Evolutionary conservation across 2,888 invertebrate genomes (phyloP).

Genomic region (Drosophila fungiperda): DNA sequence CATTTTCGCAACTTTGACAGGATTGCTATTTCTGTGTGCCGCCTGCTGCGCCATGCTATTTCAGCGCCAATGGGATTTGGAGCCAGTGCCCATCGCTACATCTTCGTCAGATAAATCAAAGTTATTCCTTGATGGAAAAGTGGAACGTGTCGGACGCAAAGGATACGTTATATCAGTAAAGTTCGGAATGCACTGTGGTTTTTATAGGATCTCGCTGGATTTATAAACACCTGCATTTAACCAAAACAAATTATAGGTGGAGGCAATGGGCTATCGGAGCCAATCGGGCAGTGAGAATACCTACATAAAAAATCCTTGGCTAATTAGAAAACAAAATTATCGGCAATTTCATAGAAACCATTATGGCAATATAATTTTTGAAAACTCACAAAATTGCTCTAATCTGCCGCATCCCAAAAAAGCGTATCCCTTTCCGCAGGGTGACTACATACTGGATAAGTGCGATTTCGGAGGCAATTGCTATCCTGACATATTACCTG

Average conservation of each 20-base stretch:
- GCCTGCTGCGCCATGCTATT: neutral
- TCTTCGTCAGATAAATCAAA: conserved; percentile 26
- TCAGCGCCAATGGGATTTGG: conserved; percentile 38
- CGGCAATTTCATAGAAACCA: too few relatives aligned
- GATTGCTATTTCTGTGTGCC: neutral
- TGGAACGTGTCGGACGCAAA: conserved; percentile 30
- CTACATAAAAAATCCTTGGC: conserved; percentile 28
- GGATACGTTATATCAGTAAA: conserved; percentile 4
- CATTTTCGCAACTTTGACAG: neutral
- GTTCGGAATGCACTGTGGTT: conserved; percentile 20
- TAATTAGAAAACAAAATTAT: too few relatives aligned
- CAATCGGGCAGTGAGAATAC: conserved; percentile 51
- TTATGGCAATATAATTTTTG: too few relatives aligned
- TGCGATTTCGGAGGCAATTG: conserved; percentile 40
- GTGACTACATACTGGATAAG: neutral
- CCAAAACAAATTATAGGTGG: neutral
- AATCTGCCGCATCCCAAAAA: conserved; percentile 19
- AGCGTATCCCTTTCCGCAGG: neutral
- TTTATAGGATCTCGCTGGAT: neutral
- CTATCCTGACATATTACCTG: conserved; percentile 53
- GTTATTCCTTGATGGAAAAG: neutral
- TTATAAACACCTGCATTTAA: neutral
- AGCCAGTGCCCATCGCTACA: conserved; percentile 12
- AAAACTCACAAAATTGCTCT: conserved; percentile 46
- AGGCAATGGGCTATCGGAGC: conserved; percentile 35